Evolutionary conservation across 2,797 vertebrate species (phyloP), one percentile per base, ranked within the genome.

Genomic region (Petrocephalus sullivani): DNA sequence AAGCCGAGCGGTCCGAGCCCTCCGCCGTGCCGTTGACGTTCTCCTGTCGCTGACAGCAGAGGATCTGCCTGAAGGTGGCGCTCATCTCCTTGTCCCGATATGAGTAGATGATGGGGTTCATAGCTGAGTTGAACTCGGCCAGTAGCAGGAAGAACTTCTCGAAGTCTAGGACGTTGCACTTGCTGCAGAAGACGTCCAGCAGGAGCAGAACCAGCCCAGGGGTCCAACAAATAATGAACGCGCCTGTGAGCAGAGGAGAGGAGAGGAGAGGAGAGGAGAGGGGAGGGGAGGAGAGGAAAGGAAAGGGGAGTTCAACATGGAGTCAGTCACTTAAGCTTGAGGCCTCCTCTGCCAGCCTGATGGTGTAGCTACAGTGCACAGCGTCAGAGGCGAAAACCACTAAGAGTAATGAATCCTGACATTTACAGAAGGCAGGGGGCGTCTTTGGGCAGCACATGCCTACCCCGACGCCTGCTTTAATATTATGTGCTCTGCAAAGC

Each of bases 61-160:
- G 96, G 93, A 99, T 99, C 94, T 99, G 98, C 89, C 96, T 97
- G 95, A 99, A 99, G 86, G 98, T 99, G 0, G 98, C 94, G 0
- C 98, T 99, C 98, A 99, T 99, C 93, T 99, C 98, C 91, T 99
- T 99, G 95, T 99, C 98, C 0, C 98, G 96, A 93, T 99, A 99
- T 56, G 98, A 99, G 94, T 99, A 99, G 94, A 99, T 99, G 94
- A 99, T 99, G 91, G 98, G 98, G 93, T 99, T 99, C 98, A 99
- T 99, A 91, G 98, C 98, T 0, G 98, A 99, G 94, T 99, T 99
- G 95, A 99, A 98, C 93, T 99, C 98, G 0, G 98, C 98, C 0
- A 99, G 95, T 57, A 99, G 97, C 21, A 99, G 96, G 95, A 99
- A 99, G 93, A 99, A 99, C 92, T 99, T 99, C 92, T 99, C 98